Percentiles rank a stretch among this genome's conserved stretches.
Evolutionary conservation across 2,113 vertebrate species (phyloP).

Genomic region (Actenoides lindsayi): DNA sequence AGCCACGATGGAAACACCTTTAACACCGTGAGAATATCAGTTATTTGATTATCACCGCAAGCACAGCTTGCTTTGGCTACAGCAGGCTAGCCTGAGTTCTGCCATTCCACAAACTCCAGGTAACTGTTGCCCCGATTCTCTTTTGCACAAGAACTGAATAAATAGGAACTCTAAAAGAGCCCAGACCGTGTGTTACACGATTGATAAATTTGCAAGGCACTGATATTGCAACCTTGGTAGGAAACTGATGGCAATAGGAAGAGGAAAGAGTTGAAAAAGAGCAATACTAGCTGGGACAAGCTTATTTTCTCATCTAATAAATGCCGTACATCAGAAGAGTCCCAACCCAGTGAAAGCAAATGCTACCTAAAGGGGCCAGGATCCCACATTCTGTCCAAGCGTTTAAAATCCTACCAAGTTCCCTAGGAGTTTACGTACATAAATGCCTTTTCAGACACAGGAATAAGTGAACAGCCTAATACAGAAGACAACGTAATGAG

Average conservation of each 20-base stretch:
- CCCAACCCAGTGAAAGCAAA: background rate
- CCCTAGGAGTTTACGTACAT: background rate
- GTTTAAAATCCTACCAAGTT: background rate
- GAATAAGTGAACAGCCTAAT: background rate
- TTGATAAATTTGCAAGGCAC: background rate
- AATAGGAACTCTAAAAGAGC: background rate
- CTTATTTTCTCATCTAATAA: background rate
- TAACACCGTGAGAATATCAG: background rate
- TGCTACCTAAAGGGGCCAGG: background rate
- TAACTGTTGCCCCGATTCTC: background rate
- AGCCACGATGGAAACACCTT: background rate
- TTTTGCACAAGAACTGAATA: background rate
- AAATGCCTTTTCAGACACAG: background rate
- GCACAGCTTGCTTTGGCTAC: background rate
- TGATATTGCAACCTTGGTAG: background rate
- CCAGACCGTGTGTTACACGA: background rate
- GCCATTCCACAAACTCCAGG: background rate
- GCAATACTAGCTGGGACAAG: background rate
- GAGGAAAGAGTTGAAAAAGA: background rate
- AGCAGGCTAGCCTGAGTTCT: background rate
- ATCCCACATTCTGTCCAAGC: background rate
- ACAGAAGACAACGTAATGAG: slow-evolving; percentile 15
- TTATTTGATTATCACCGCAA: background rate
- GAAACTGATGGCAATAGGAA: background rate
- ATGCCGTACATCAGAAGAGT: background rate